Evolutionary conservation across 2,797 vertebrate genomes (phyloP).

Genomic region (Brachyrhaphis roseni): DNA sequence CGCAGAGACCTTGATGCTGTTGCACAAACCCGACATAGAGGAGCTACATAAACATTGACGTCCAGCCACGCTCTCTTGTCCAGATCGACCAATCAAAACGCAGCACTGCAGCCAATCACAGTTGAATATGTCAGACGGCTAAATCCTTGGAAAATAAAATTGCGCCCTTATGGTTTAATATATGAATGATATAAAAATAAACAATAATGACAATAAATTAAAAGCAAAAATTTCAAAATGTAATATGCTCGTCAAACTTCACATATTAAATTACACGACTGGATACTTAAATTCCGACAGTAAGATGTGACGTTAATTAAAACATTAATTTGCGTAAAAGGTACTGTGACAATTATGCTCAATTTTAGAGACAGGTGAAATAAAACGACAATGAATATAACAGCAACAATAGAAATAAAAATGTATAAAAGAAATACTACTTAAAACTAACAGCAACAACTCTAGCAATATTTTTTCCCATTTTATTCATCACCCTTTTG

Average conservation of each 20-base stretch:
- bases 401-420: background rate
- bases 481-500: background rate
- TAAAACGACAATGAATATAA: background rate
- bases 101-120: slow-evolving; percentile 48
- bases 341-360: background rate
- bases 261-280: background rate
- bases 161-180: slow-evolving; percentile 16
- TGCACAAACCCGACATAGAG: slow-evolving; percentile 28
- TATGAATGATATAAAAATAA: background rate
- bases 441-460: background rate
- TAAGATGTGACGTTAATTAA: background rate
- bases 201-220: background rate
- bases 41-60: slow-evolving; percentile 63
- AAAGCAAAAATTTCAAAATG: background rate
- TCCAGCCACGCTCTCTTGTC: slow-evolving; percentile 35
- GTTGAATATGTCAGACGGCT: background rate
- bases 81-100: slow-evolving; percentile 42
- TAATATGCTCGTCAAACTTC: background rate
- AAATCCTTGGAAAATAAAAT: slow-evolving; percentile 4
- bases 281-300: background rate
- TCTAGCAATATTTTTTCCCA: no score
- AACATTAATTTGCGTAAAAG: background rate
- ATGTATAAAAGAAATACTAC: background rate
- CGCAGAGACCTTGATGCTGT: slow-evolving; percentile 50
- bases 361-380: background rate